Evolutionary conservation across 2,797 vertebrate species (phyloP).

Genomic region (Triplophysa bombifrons): DNA sequence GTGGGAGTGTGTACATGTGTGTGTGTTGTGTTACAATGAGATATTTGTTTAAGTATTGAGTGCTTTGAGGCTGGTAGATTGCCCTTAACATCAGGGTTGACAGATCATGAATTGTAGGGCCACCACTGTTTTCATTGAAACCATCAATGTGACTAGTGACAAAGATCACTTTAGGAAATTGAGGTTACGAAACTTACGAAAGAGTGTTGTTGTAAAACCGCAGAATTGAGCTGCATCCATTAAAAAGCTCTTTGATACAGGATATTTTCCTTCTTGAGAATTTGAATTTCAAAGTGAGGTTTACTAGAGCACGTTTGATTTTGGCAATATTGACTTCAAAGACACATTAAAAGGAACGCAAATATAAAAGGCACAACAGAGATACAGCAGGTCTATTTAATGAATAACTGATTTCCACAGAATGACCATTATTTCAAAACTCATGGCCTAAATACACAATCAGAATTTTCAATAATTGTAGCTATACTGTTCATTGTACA

Average conservation of each 20-base stretch:
- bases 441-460: not conserved
- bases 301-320: constrained; percentile 19
- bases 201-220: constrained; percentile 59
- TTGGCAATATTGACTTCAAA: constrained; percentile 7
- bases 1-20: constrained; percentile 28
- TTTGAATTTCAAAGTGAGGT: constrained; percentile 37
- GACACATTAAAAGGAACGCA: not conserved
- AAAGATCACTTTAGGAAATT: constrained; percentile 73
- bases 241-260: not conserved
- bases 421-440: not conserved
- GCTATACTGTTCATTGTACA: not conserved
- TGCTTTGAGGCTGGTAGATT: constrained; percentile 79
- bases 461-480: not conserved
- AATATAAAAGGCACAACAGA: not conserved
- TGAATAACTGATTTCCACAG: not conserved
- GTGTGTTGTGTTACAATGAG: constrained; percentile 73
- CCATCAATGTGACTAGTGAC: constrained; percentile 72
- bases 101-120: constrained; percentile 83
- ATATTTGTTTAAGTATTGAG: constrained; percentile 73
- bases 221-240: constrained; percentile 11
- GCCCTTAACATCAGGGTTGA: constrained; percentile 80
- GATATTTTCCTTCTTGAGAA: constrained; percentile 18
- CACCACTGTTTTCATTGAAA: constrained; percentile 78
- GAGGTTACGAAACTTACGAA: constrained; percentile 67
- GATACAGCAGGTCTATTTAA: not conserved